Percentiles rank a stretch among this genome's conserved stretches.
phyloP scores from a whole-genome alignment of 2,797 vertebrate species.

The Antennarius maculatus region DNA sequence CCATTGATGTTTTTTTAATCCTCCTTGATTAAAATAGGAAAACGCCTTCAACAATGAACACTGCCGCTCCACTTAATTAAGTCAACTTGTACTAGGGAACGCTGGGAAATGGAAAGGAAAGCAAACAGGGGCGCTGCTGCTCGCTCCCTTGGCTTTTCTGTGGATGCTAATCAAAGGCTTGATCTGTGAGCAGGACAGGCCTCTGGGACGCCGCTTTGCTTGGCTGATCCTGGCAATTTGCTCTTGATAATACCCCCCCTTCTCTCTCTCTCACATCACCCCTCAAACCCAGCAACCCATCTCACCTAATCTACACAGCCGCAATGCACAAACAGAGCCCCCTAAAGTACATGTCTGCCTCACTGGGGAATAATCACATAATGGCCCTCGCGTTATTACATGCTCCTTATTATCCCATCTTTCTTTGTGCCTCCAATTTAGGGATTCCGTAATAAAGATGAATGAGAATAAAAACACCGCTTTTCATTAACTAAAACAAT shows the following conservation, averaged over 20 bases:
- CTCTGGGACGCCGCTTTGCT: constrained; percentile 71
- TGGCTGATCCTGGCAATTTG: constrained; percentile 81
- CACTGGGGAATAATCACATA: constrained; percentile 66
- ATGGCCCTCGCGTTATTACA: constrained; percentile 61
- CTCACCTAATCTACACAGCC: constrained; percentile 57
- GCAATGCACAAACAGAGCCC: constrained; percentile 44
- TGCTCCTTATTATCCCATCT: constrained; percentile 49
- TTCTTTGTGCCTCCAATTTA: constrained; percentile 45
- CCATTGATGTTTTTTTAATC: constrained; percentile 80
- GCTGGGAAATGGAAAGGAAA: constrained; percentile 75
- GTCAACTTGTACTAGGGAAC: constrained; percentile 72
- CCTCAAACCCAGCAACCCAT: constrained; percentile 51
- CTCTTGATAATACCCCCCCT: constrained; percentile 68
- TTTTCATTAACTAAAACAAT: constrained; percentile 54
- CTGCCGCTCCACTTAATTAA: constrained; percentile 81
- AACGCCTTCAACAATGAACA: constrained; percentile 74
- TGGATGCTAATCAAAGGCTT: constrained; percentile 77
- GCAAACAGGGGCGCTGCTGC: constrained; percentile 69
- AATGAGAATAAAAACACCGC: constrained; percentile 36
- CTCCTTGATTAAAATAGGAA: constrained; percentile 80
- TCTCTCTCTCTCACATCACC: constrained; percentile 29
- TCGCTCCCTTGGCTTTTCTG: constrained; percentile 63
- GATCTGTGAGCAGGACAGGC: constrained; percentile 74
- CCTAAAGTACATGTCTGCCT: constrained; percentile 45
- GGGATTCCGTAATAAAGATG: constrained; percentile 52